phyloP scores from a whole-genome alignment of 1,140 invertebrate species.

The Musca vetustissima region DNA sequence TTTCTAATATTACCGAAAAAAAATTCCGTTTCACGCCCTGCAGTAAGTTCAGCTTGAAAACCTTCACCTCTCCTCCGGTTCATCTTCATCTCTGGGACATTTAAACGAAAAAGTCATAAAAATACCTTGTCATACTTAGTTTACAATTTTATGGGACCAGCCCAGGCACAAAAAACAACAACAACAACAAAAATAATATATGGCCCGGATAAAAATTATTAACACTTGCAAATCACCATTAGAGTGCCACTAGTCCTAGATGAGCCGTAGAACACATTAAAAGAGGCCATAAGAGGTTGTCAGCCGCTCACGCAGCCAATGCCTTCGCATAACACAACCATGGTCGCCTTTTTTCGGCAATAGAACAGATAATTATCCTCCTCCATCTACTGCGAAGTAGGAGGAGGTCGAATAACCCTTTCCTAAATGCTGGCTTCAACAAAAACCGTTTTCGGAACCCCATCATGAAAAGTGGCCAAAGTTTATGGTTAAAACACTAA shows the following conservation, averaged over 20 bases:
- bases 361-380: slow-evolving; percentile 13
- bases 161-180: neutral
- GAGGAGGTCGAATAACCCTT: no score
- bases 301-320: no score
- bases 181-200: slow-evolving; percentile 15
- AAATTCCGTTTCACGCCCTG: neutral
- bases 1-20: slow-evolving; percentile 8
- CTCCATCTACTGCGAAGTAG: no score
- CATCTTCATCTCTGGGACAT: neutral
- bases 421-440: slow-evolving; percentile 15
- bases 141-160: neutral
- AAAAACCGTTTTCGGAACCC: neutral
- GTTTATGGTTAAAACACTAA: slow-evolving; percentile 13
- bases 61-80: neutral
- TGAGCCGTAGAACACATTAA: slow-evolving; percentile 3
- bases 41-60: no score
- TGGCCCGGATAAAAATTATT: slow-evolving; percentile 19
- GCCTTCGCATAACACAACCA: neutral
- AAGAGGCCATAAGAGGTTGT: neutral
- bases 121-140: slow-evolving; percentile 26
- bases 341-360: no score
- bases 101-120: slow-evolving; percentile 21
- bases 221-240: slow-evolving; percentile 26
- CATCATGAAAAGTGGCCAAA: neutral
- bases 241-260: neutral